Conservation (phyloP, 2,113 vertebrate species). For the Etia nguti region DNA sequence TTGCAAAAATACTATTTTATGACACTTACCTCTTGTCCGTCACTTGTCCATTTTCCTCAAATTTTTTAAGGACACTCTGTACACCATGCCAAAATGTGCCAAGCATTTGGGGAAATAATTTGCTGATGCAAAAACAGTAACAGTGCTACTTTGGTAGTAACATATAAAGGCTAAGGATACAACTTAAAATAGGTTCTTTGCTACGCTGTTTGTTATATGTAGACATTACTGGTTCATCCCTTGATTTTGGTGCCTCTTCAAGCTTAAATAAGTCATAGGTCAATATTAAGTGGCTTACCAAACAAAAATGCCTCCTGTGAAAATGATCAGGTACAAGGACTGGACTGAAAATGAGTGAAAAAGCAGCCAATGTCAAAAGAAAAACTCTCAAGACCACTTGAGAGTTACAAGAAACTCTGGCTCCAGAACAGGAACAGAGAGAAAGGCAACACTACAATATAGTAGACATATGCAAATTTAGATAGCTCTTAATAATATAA, state of each 20-base stretch:
- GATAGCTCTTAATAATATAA: neutral
- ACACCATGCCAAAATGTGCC: neutral
- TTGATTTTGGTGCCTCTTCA: neutral
- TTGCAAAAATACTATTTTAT: neutral
- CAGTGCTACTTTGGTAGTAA: neutral
- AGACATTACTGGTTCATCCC: neutral
- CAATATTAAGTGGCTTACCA: neutral
- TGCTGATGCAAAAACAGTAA: neutral
- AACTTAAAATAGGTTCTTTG: neutral
- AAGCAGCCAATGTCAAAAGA: neutral
- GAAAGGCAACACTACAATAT: neutral
- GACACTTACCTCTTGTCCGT: neutral
- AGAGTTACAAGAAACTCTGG: neutral
- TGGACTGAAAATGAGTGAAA: neutral
- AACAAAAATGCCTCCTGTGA: neutral
- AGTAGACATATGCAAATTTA: neutral
- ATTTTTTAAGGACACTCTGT: neutral
- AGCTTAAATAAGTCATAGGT: neutral
- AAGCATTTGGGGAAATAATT: neutral
- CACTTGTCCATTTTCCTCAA: accelerated
- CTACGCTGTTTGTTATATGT: neutral
- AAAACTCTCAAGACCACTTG: neutral
- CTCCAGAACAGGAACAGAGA: neutral
- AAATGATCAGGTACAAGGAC: neutral
- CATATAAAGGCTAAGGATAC: neutral